phyloP scores from a whole-genome alignment of 2,888 invertebrate species.

The Apamea monoglypha region DNA sequence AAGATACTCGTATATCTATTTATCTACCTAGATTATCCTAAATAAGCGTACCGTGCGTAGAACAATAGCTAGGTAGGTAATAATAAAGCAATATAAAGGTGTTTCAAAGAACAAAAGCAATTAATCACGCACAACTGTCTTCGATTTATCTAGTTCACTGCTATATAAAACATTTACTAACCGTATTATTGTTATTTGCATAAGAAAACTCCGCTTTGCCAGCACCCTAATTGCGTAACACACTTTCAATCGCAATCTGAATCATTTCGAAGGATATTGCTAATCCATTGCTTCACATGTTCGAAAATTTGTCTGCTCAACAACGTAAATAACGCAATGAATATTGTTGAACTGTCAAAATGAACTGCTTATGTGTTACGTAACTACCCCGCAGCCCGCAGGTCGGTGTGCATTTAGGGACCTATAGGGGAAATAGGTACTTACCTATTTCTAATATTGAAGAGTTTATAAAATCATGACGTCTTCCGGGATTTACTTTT shows the following conservation, averaged over 20 bases:
- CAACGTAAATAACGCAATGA: not conserved
- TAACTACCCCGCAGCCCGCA: not conserved
- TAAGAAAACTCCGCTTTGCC: not conserved
- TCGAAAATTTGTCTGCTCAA: not conserved
- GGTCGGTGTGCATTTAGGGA: not conserved
- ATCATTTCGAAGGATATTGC: not conserved
- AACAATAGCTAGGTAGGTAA: not conserved
- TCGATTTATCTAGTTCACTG: constrained; percentile 1
- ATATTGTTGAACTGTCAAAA: not conserved
- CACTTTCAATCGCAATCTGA: not conserved
- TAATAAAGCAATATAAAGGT: constrained; percentile 9
- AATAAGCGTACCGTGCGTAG: not conserved
- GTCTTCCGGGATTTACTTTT: not conserved
- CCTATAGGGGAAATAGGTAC: not conserved
- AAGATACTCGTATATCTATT: not conserved
- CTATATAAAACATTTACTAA: not conserved
- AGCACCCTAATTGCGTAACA: not conserved
- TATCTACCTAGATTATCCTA: not conserved
- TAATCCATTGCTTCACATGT: not conserved
- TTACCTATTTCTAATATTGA: not conserved
- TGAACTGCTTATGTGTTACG: not conserved
- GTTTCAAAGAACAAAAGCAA: constrained; percentile 10
- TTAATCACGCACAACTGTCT: constrained; percentile 7
- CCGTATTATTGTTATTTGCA: constrained; percentile 5
- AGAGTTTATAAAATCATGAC: not conserved